These are phyloP conservation scores for Dunckerocampus dactyliophorus DNA, from an alignment of 2,113 vertebrate species.

Conservation along the genomic window DNA sequence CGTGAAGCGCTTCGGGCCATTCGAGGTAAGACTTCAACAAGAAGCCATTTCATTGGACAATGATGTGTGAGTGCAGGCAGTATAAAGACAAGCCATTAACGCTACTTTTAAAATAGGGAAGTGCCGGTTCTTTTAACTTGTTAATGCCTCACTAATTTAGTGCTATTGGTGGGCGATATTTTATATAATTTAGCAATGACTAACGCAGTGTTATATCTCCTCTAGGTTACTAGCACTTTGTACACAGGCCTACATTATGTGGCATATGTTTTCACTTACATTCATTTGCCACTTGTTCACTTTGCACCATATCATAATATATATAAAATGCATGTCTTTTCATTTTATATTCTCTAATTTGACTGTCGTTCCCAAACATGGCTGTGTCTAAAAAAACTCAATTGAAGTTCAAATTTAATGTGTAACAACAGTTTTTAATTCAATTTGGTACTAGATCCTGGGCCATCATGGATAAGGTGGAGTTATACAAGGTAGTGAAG, in stretches of 20 bases:
- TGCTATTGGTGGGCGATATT: neutral
- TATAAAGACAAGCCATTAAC: conserved; percentile 71
- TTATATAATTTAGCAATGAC: neutral
- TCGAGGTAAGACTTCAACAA: conserved; percentile 77
- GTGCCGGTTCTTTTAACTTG: conserved; percentile 26
- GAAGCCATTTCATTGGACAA: conserved; percentile 77
- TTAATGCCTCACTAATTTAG: neutral
- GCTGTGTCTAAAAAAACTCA: neutral
- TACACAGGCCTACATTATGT: neutral
- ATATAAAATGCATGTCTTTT: no score
- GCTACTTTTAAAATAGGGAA: conserved; percentile 38
- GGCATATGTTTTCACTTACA: neutral
- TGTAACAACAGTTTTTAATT: neutral
- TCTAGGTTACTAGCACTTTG: neutral
- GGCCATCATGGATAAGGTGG: conserved; percentile 73
- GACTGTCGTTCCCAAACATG: no score
- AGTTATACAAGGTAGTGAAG: conserved; percentile 83
- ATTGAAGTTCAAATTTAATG: neutral
- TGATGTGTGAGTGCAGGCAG: conserved; percentile 54
- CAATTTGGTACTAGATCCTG: conserved; percentile 1
- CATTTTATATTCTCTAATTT: no score
- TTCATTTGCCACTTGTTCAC: neutral
- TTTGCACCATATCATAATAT: no score
- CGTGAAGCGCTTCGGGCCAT: conserved; percentile 19
- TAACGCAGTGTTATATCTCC: neutral